Evolutionary conservation across 2,797 vertebrate species (phyloP).

Genomic region (Lepilemur ruficaudatus): DNA sequence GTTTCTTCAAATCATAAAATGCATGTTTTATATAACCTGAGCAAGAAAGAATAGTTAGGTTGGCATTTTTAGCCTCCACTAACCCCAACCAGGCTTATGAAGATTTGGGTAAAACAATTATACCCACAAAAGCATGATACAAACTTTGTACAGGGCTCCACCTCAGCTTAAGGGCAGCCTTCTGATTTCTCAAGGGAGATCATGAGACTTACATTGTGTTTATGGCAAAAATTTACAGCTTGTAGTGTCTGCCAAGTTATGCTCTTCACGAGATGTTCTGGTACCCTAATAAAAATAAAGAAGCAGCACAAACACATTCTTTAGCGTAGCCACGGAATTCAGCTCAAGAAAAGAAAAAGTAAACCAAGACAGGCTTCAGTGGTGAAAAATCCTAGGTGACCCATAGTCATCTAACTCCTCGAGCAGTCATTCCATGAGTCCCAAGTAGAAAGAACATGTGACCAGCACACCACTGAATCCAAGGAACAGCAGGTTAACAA

Average conservation of each 20-base stretch:
- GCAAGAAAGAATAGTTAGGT: neutral
- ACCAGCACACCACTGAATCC: neutral
- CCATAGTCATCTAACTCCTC: neutral
- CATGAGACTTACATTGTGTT: conserved; percentile 88
- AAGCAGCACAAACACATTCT: conserved; percentile 26
- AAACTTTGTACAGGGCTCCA: neutral
- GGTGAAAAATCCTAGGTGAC: neutral
- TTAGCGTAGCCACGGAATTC: conserved; percentile 38
- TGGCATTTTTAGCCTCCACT: neutral
- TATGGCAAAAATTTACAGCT: conserved; percentile 96
- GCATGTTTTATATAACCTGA: neutral
- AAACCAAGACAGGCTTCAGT: neutral
- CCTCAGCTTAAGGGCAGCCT: neutral
- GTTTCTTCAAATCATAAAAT: conserved; percentile 5
- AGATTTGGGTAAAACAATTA: neutral
- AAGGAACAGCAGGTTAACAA: neutral
- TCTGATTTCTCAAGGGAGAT: neutral
- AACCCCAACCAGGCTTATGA: neutral
- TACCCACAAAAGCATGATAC: neutral
- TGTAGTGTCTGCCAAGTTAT: conserved; percentile 97
- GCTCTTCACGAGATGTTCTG: conserved; percentile 92
- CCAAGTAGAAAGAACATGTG: neutral
- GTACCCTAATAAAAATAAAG: conserved; percentile 86
- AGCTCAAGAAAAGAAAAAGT: neutral
- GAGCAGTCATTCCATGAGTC: neutral